Evolutionary conservation across 2,113 vertebrate species (phyloP).

Genomic region (Cervus canadensis): DNA sequence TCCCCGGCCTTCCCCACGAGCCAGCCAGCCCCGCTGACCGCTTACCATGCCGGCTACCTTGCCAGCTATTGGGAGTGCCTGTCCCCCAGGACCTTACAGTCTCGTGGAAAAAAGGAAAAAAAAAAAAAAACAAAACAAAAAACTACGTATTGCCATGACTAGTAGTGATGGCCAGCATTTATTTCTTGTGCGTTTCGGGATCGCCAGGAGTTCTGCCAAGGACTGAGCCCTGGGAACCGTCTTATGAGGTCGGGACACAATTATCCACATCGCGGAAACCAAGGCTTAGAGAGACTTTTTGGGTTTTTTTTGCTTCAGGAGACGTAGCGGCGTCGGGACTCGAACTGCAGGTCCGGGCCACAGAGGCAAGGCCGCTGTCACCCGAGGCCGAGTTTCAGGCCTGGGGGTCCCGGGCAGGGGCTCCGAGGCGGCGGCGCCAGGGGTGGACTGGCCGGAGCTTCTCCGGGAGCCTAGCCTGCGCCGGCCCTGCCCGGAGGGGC

Average conservation of each 20-base stretch:
- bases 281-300: background rate
- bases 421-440: background rate
- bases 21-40: background rate
- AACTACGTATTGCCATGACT: background rate
- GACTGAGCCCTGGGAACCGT: background rate
- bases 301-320: background rate
- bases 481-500: background rate
- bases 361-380: background rate
- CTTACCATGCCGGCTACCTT: background rate
- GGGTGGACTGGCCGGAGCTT: background rate
- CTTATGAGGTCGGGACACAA: background rate
- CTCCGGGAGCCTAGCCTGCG: background rate
- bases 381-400: background rate
- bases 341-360: background rate
- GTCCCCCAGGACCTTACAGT: background rate
- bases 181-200: background rate
- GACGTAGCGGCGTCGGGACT: background rate
- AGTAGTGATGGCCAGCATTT: background rate
- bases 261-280: background rate
- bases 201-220: background rate
- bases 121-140: background rate
- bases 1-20: no score
- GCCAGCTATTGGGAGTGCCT: background rate
- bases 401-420: accelerated
- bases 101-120: background rate